These are phyloP conservation scores for Lycaena phlaeas DNA, from an alignment of 2,888 invertebrate genomes.

Conservation along the genomic window DNA sequence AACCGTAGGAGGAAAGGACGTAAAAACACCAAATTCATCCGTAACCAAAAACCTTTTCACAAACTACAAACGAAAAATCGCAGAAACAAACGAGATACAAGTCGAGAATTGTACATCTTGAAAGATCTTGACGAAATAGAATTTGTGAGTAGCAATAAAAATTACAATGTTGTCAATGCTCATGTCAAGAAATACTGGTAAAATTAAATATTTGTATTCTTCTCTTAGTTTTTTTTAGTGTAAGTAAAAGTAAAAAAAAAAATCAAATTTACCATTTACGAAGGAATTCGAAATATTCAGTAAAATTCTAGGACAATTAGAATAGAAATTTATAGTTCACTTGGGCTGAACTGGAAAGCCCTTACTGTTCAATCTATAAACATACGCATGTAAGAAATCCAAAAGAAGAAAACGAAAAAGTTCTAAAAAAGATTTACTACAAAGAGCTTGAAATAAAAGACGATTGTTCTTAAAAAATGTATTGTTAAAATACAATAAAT, in stretches of 20 bases:
- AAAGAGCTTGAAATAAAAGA: neutral
- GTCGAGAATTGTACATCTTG: slow-evolving; percentile 36
- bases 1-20: slow-evolving; percentile 32
- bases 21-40: slow-evolving; percentile 30
- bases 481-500: neutral
- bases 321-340: too few relatives aligned
- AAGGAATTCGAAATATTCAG: too few relatives aligned
- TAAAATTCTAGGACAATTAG: too few relatives aligned
- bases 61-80: slow-evolving; percentile 29
- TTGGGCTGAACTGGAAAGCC: too few relatives aligned
- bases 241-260: neutral
- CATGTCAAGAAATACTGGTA: slow-evolving; percentile 48
- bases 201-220: neutral
- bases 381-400: too few relatives aligned
- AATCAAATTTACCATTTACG: too few relatives aligned
- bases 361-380: too few relatives aligned
- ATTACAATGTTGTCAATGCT: slow-evolving; percentile 34
- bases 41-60: slow-evolving; percentile 48
- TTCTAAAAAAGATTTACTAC: too few relatives aligned
- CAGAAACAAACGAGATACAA: slow-evolving; percentile 20
- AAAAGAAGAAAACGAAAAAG: too few relatives aligned
- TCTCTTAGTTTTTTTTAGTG: neutral
- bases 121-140: slow-evolving; percentile 51
- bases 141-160: slow-evolving; percentile 37
- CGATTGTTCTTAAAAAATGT: neutral